Conservation (phyloP, 2,888 invertebrate genomes). For the Melanostoma mellinum region DNA sequence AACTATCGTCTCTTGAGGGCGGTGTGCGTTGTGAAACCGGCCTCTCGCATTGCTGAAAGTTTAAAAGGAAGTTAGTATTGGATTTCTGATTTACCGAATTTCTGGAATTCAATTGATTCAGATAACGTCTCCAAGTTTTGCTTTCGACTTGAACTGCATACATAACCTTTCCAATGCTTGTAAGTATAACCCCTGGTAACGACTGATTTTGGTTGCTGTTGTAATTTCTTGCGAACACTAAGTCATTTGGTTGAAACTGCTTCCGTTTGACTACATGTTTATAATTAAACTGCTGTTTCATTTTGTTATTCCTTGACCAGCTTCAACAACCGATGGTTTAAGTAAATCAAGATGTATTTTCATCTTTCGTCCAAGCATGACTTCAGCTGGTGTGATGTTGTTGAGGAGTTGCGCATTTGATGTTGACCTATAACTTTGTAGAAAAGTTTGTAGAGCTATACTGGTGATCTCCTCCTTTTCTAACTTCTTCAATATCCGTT, state of each 20-base stretch:
- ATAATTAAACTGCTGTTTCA: slow-evolving; percentile 15
- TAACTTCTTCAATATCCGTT: slow-evolving; percentile 37
- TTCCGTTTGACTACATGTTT: slow-evolving; percentile 13
- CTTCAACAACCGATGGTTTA: slow-evolving; percentile 2
- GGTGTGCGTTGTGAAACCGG: background rate
- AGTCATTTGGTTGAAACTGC: background rate
- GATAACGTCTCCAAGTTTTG: background rate
- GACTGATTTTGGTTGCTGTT: background rate
- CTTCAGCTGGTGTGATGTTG: background rate
- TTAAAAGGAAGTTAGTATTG: background rate
- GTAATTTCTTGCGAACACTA: slow-evolving; percentile 3
- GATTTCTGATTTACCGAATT: slow-evolving; percentile 1
- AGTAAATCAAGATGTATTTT: slow-evolving; percentile 9
- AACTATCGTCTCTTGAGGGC: too few relatives aligned
- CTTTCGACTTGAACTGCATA: background rate
- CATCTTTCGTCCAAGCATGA: slow-evolving; percentile 13
- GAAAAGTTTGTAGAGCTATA: background rate
- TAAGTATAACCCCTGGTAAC: background rate
- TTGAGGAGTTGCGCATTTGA: too few relatives aligned
- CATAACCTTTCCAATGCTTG: background rate
- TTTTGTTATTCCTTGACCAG: slow-evolving; percentile 8
- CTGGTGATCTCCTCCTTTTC: background rate
- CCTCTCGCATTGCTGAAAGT: background rate
- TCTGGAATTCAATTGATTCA: background rate
- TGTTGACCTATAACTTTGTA: too few relatives aligned